Percentiles rank a stretch among this genome's conserved stretches.
Evolutionary conservation across 1,140 invertebrate species (phyloP).

Genomic region (Steinernema khuongi): DNA sequence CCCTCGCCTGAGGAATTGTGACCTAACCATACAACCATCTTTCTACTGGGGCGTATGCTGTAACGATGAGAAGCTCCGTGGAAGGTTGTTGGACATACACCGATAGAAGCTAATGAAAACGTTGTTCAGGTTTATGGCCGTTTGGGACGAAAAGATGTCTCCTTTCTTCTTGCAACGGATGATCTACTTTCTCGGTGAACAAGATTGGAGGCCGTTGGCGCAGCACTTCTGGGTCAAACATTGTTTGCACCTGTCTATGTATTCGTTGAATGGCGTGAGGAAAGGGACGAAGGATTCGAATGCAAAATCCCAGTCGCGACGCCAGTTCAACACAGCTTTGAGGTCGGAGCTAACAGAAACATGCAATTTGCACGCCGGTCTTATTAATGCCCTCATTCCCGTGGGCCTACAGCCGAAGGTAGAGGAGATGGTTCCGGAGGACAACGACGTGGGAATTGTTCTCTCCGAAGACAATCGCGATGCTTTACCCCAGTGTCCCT

Average conservation of each 20-base stretch:
- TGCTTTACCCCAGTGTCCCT: background rate
- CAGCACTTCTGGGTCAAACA: background rate
- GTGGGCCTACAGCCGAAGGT: background rate
- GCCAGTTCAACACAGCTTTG: background rate
- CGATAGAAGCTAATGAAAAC: background rate
- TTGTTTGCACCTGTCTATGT: background rate
- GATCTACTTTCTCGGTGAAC: background rate
- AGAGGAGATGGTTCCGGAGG: background rate
- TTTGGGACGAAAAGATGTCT: background rate
- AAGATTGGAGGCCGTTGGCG: background rate
- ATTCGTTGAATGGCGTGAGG: background rate
- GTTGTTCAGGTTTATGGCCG: background rate
- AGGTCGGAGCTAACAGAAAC: background rate
- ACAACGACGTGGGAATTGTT: background rate
- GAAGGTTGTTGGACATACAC: background rate
- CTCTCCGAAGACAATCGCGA: background rate
- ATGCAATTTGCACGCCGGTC: background rate
- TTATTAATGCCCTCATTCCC: background rate
- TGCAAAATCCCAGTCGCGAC: background rate
- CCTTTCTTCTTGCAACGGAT: background rate
- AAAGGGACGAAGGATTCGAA: background rate
- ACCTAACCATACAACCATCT: background rate
- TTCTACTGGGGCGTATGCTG: slow-evolving; percentile 11
- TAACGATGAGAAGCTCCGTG: background rate
- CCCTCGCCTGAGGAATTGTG: background rate